Base-by-base conservation (phyloP, 2,797 vertebrate species). In the Sciaenops ocellatus region DNA sequence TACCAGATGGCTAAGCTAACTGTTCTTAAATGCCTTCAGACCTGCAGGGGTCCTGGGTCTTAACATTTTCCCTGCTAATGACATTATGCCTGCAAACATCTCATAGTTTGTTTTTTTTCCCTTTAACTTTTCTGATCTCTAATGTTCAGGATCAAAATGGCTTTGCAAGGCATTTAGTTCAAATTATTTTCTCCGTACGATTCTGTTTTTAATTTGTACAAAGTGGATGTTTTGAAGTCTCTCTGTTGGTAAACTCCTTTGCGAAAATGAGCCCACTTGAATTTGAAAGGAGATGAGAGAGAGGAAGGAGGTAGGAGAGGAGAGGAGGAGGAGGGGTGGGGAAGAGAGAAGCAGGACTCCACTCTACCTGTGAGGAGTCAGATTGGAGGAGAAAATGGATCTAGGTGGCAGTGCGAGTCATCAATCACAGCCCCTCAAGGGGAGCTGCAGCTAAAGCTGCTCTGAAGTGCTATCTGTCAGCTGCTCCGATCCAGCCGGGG, bases 1-100 rank as follows among this genome's bases (percentile, higher is more conserved):
- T 93, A 95, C 92, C 95, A 96, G 95, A 96, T 96, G 96, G 95
- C 95, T 95, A 95, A 95, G 93, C 94, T 96, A 95, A 95, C 94
- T 95, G 94, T 92, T 95, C 95, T 94, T 95, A 95, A 95, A 95
- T 94, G 94, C 94, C 90, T 95, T 94, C 94, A 93, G 88, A 93
- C 90, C 92, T 89, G 92, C 94, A 89, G 92, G 93, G 93, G 90
- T 92, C 89, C 90, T 51, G 84, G 89, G 87, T 92, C 90, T 90
- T 87, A 93, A 94, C 92, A 91, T 91, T 92, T 84, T 74, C 90
- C 85, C 75, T 68, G 76, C 82, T 90, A 93, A 94, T 88, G 91
- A 92, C 87, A 92, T 91, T 83, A 73, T 75, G 90, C 85, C 91
- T 86, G 88, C 69, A 85, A 92, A 92, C 88, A 87, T 90, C 74